A percentile compares a stretch with the other conserved stretches of the same genome.
Conservation (phyloP, 2,797 vertebrate genomes). For the Malurus splendens region DNA sequence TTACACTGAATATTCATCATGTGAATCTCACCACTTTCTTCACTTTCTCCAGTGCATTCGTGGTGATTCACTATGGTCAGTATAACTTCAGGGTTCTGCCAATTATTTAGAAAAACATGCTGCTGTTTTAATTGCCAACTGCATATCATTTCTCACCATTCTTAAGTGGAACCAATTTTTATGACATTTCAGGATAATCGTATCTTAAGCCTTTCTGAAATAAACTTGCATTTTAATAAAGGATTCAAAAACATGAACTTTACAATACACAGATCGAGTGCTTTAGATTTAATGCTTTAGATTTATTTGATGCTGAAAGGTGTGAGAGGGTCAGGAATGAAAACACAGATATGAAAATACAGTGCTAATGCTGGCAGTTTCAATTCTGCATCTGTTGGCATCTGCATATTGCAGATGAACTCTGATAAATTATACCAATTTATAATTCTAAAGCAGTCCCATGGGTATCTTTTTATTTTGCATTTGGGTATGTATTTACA, state of each 20-base stretch:
- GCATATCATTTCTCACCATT: not conserved
- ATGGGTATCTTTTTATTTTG: not conserved
- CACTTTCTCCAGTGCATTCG: not conserved
- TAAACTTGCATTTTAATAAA: slow-evolving; percentile 21
- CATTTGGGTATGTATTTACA: not conserved
- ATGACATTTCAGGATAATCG: not conserved
- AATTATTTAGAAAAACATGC: not conserved
- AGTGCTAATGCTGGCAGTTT: not conserved
- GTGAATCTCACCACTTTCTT: not conserved
- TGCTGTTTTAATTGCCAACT: not conserved
- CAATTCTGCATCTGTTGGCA: not conserved
- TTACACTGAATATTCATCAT: not conserved
- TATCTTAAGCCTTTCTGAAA: not conserved
- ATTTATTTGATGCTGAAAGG: not conserved
- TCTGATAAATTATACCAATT: slow-evolving; percentile 13
- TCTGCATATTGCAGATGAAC: not conserved
- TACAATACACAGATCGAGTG: not conserved
- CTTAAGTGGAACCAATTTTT: not conserved
- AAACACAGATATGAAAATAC: not conserved
- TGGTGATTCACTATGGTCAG: not conserved
- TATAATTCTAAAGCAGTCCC: not conserved
- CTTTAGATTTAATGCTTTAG: not conserved
- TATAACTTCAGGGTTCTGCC: not conserved
- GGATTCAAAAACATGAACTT: not conserved
- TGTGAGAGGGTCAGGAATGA: not conserved